These are phyloP conservation scores for Aratinga solstitialis DNA, from an alignment of 2,797 vertebrate genomes.

Conservation along the genomic window DNA sequence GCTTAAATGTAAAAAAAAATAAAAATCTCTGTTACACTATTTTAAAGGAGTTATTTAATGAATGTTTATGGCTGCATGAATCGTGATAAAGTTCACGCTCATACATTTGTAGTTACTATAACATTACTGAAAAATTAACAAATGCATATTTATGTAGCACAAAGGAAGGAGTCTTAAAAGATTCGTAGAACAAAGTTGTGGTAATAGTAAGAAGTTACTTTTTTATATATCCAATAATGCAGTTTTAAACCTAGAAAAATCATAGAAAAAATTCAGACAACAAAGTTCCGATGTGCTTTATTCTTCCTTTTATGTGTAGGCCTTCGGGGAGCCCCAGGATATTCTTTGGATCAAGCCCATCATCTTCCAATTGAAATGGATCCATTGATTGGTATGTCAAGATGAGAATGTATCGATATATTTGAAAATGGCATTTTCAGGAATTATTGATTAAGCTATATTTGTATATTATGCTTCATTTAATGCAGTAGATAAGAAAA, in stretches of 20 bases:
- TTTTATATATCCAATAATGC: background rate
- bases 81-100: background rate
- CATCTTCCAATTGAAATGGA: slow-evolving; percentile 99
- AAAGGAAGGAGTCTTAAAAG: background rate
- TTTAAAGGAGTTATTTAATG: background rate
- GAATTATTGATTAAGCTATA: background rate
- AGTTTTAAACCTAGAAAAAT: background rate
- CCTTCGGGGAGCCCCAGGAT: slow-evolving; percentile 94
- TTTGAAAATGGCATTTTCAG: slow-evolving; percentile 12
- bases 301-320: slow-evolving; percentile 75
- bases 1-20: background rate
- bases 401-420: slow-evolving; percentile 1
- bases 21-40: background rate
- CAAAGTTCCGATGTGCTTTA: background rate
- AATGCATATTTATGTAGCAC: background rate
- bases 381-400: slow-evolving; percentile 89
- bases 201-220: background rate
- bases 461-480: slow-evolving; percentile 8
- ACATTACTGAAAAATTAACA: background rate
- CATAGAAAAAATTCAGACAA: background rate
- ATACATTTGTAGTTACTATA: background rate
- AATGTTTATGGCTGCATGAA: background rate
- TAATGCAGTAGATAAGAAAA: slow-evolving; percentile 30
- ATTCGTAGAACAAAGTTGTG: background rate
- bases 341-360: slow-evolving; percentile 97